Evolutionary conservation across 2,888 invertebrate species (phyloP), one percentile per base, ranked within the genome.

Genomic region (Nemapogon koenigi): DNA sequence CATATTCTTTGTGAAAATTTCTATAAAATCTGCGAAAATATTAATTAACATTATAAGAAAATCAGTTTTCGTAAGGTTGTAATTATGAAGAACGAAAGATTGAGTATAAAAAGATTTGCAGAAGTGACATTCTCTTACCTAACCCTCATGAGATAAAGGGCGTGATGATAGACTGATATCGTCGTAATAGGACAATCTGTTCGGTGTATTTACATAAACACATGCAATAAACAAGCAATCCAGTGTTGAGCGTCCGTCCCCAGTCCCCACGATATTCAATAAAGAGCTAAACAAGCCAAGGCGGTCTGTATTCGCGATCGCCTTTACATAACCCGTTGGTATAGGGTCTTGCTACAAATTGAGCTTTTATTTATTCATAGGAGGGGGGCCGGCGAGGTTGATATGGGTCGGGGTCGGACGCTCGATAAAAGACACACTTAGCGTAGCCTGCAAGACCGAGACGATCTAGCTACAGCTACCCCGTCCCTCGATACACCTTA

Each of bases 311-410:
- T 47, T 49, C 45, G 49, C 52, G 49, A 62, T 60, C 51, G 52
- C 48, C 58, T 62, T 59, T 54, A 59, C 60, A 59, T 57, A 59
- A 60, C 55, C 55, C 53, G 55, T 55, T 53, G 53, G 25, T 27
- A 38, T 37, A 18, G 28, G 29, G 38, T 39, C 37, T 58, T 59
- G 66, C 63, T 62, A 70, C 75, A 72, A 75, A 72, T 71, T 71
- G 71, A 69, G 68, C 65, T 62, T 71, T 73, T 73, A 73, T 71
- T 75, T 75, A 76, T 76, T 75, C 75, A 75, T 71, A 63, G 57
- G 63, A 63, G 62, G 67, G 67, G 67, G 58, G 60, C 39, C 35
- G n/a, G 29, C 56, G 59, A 65, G 60, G 63, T 59, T 68, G 68
- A 73, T 70, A 68, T 73, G 69, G 71, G 71, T 69, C 70, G 69